A percentile compares a stretch with the other conserved stretches of the same genome.
These are phyloP conservation scores for Cetonia aurata DNA, from an alignment of 2,888 invertebrate species.

Conservation along the genomic window DNA sequence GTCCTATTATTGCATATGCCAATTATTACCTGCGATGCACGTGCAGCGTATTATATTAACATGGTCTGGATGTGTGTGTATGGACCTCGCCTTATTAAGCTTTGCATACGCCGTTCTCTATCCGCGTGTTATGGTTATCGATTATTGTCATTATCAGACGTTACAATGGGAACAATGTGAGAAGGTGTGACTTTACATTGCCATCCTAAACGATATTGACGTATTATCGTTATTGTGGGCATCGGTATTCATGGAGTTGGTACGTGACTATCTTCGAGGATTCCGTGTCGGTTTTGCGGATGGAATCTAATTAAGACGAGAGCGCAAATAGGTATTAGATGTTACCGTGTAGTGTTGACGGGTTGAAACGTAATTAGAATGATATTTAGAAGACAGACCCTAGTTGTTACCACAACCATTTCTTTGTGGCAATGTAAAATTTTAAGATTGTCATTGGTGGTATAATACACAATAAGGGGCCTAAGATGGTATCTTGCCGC, in stretches of 20 bases:
- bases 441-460: no score
- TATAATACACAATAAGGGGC: no score
- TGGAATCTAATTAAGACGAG: no score
- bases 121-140: neutral
- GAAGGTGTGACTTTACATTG: constrained; percentile 33
- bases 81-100: neutral
- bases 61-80: neutral
- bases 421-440: no score
- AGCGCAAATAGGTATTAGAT: no score
- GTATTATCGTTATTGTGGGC: neutral
- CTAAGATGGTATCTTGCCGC: no score
- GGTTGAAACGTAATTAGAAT: no score
- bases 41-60: constrained; percentile 27
- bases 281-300: neutral
- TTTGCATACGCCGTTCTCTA: no score
- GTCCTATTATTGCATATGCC: constrained; percentile 33
- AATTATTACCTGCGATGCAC: constrained; percentile 21
- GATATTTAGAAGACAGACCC: no score
- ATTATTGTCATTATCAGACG: constrained; percentile 31
- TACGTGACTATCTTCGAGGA: neutral
- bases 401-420: no score
- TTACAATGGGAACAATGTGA: constrained; percentile 33
- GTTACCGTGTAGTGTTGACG: no score
- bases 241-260: no score
- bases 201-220: constrained; percentile 11